phyloP scores from a whole-genome alignment of 2,888 invertebrate species.

The Dasypolia templi region DNA sequence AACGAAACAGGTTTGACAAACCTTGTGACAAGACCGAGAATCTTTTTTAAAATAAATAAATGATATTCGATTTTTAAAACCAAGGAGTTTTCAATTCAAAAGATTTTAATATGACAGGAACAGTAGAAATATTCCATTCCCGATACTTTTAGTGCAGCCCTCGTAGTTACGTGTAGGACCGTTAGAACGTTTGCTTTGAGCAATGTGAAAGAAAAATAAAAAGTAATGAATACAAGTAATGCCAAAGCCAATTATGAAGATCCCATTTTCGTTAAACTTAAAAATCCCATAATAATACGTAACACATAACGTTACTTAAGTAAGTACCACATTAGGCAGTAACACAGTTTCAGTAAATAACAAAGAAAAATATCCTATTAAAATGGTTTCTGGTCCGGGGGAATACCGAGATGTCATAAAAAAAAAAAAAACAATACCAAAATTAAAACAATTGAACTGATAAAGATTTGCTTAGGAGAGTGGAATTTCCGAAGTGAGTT shows the following conservation, averaged over 20 bases:
- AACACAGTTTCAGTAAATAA: background rate
- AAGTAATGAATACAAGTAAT: too few relatives aligned
- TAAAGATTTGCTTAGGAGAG: conserved; percentile 42
- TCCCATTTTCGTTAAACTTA: background rate
- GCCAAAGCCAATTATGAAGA: background rate
- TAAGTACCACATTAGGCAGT: background rate
- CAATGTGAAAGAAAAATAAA: background rate
- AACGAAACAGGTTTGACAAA: too few relatives aligned
- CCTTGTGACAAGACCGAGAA: too few relatives aligned
- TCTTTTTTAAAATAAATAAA: too few relatives aligned
- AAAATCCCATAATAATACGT: background rate
- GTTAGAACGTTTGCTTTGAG: background rate
- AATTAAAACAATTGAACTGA: conserved; percentile 42
- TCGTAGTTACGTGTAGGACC: background rate
- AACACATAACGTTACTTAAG: background rate
- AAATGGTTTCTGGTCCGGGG: conserved; percentile 8
- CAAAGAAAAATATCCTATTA: background rate
- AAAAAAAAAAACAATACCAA: conserved; percentile 4
- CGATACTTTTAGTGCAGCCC: too few relatives aligned
- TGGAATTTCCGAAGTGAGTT: conserved; percentile 43
- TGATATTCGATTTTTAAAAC: too few relatives aligned
- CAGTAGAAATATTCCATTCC: too few relatives aligned
- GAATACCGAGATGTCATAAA: conserved; percentile 26
- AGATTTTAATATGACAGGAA: too few relatives aligned
- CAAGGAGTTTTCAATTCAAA: too few relatives aligned